Base-by-base conservation (phyloP, 2,888 invertebrate species). In the Drosophila melanosoma region DNA sequence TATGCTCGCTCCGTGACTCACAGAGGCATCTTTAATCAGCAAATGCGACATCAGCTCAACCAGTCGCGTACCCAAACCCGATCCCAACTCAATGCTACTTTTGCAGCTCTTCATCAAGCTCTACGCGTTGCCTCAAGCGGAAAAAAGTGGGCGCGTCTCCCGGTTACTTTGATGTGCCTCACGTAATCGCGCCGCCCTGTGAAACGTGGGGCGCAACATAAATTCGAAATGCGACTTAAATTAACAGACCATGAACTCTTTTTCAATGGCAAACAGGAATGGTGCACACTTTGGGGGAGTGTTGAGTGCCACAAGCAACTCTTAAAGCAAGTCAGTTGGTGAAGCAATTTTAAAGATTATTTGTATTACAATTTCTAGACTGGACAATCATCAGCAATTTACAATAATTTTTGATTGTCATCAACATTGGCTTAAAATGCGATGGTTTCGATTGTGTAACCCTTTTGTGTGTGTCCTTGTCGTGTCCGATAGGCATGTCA, bases 161-260 rank as follows among this genome's bases (percentile, higher is more conserved):
- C 61, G 77, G 87, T 86, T 79, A 79, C 89, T 90, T 87, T 90
- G 90, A 87, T 90, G 90, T 87, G 57, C 70, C 82, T 74, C 89
- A 78, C 87, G 82, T 88, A 86, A 65, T 64, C 62, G 68, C 49
- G 51, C 61, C 77, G 64, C 70, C 76, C 36, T 23, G 35, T 20
- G n/a, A 32, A 49, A 56, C 62, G 62, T 56, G 17, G 56, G 58
- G 73, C 65, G 73, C 82, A 62, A 54, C 59, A 69, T 70, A 80
- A 82, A 82, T 68, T 61, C 52, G 42, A 64, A 78, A 72, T 64
- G 64, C 57, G 71, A 29, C 70, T 72, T 52, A 72, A 73, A 81
- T 79, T 73, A 73, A 66, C 81, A 77, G 78, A 73, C 73, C 78
- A 66, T 69, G 65, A 79, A 81, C 78, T 77, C 81, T 77, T 81